Evolutionary conservation across 2,797 vertebrate species (phyloP).

Genomic region (Melanotaenia trifasciata): DNA sequence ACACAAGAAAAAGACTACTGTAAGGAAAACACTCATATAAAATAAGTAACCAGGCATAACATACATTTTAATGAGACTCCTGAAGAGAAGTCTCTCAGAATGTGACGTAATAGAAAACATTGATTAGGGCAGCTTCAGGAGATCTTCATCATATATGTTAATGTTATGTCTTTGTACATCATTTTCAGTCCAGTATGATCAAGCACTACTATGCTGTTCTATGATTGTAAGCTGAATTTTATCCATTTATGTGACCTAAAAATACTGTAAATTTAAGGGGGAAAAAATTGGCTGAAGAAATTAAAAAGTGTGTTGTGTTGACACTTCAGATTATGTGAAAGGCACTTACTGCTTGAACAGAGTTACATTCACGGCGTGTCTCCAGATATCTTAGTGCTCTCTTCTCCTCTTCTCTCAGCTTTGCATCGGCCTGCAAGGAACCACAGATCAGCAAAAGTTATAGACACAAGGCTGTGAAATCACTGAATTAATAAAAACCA

Average conservation of each 20-base stretch:
- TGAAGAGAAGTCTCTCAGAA: background rate
- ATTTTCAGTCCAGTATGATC: background rate
- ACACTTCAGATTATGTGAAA: background rate
- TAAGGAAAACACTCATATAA: background rate
- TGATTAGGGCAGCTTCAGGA: background rate
- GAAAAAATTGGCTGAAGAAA: background rate
- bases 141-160: background rate
- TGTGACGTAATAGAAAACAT: too few species aligned
- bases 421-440: constrained; percentile 90
- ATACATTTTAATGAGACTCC: background rate
- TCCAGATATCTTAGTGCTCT: constrained; percentile 95
- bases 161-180: too few species aligned
- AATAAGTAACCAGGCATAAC: background rate
- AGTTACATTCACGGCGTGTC: constrained; percentile 97
- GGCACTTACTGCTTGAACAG: constrained; percentile 94
- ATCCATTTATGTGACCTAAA: too few species aligned
- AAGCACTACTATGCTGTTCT: background rate
- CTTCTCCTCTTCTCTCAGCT: constrained; percentile 98
- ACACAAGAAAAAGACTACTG: constrained; percentile 1
- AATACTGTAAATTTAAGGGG: too few species aligned
- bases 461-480: background rate
- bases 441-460: constrained; percentile 15
- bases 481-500: background rate
- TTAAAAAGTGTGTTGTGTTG: background rate
- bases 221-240: too few species aligned